Percentiles rank a stretch among this genome's conserved stretches.
These are phyloP conservation scores for Leptoclinus maculatus DNA, from an alignment of 2,797 vertebrate species.

Conservation along the genomic window DNA sequence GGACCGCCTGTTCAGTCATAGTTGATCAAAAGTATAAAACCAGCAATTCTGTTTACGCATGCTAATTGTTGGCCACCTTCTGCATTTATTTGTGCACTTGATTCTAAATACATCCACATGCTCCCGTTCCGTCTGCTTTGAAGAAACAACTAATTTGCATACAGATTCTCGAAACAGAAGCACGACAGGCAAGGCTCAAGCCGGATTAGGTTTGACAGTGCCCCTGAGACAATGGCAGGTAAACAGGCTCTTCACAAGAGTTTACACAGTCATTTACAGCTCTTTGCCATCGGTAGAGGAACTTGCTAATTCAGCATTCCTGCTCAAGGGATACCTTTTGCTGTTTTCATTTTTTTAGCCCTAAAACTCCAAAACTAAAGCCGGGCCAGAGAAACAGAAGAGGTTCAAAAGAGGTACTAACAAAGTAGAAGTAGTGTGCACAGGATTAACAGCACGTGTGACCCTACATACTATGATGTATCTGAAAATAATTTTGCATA, in stretches of 20 bases:
- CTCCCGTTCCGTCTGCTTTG: slow-evolving; percentile 34
- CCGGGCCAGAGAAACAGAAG: background rate
- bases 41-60: slow-evolving; percentile 10
- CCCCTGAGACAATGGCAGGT: slow-evolving; percentile 69
- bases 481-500: background rate
- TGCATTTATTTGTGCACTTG: slow-evolving; percentile 6
- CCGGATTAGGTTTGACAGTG: slow-evolving; percentile 65
- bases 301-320: slow-evolving; percentile 50
- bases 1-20: background rate
- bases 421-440: background rate
- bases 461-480: background rate
- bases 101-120: slow-evolving; percentile 35
- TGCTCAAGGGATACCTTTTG: slow-evolving; percentile 14
- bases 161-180: slow-evolving; percentile 38
- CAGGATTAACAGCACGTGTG: background rate
- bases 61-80: slow-evolving; percentile 12
- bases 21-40: slow-evolving; percentile 27
- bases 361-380: slow-evolving; percentile 28
- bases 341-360: slow-evolving; percentile 29
- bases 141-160: slow-evolving; percentile 60
- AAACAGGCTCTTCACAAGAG: slow-evolving; percentile 70
- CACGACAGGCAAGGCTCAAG: slow-evolving; percentile 47
- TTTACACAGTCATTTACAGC: slow-evolving; percentile 68
- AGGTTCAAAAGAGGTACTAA: slow-evolving; percentile 14
- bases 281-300: slow-evolving; percentile 33